Evolutionary conservation across 2,113 vertebrate genomes (phyloP), one percentile per base, ranked within the genome.

Genomic region (Stigmatopora nigra): DNA sequence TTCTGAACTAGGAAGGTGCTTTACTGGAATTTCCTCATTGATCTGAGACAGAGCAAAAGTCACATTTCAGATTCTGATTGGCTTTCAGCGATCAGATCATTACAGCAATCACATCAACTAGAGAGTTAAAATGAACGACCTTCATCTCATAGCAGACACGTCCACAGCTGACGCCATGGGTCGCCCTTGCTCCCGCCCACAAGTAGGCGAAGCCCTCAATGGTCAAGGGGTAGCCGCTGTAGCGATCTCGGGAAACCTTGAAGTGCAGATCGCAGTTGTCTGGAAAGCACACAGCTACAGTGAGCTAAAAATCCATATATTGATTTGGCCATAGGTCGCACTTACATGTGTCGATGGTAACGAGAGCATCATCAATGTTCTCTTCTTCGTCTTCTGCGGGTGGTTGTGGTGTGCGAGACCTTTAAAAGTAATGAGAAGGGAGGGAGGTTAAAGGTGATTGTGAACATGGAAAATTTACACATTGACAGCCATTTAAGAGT

Each of bases 201-300:
- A 96, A 86, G 73, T 92, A 95, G 46, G 94, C 94, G 59, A 96
- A 96, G 19, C 94, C 94, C 81, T 96, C 93, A 0, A 93, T 93
- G 38, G 94, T 96, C 64, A 96, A 86, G 0, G 94, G 93, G 75
- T 93, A 96, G 5, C 94, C 93, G 9, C 91, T 93, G 83, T 90
- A 95, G 11, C 93, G 91, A 67, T 96, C 93, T 5, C 93, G 86
- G 51, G 93, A 93, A 8, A 96, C 93, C 77, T 96, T 96, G 84
- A 95, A 96, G 78, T 96, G 93, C 72, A 96, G 89, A 65, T 96
- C 94, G 49, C 93, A 93, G 74, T 96, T 95, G 84, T 95, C 94
- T 96, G 82, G 72, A 68, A 63, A 31, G 25, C 12, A 8, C 57
- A 59, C 2, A 5, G 2, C 64, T 15, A 22, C 5, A 2, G 36